Evolutionary conservation across 2,797 vertebrate species (phyloP), one percentile per base, ranked within the genome.

Genomic region (Propithecus perrieri): DNA sequence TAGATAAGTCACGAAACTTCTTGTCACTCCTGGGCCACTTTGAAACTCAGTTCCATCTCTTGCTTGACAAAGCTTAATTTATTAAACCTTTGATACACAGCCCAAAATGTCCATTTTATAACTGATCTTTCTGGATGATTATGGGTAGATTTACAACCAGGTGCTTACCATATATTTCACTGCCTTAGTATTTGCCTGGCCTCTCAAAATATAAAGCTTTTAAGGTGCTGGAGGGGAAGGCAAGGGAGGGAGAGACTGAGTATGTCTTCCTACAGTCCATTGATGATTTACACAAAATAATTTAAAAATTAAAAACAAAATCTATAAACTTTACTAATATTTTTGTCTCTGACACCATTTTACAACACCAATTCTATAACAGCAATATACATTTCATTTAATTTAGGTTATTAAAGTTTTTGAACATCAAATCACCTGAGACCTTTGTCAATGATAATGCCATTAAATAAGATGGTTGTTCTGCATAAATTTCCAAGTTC

Each of bases 141-240:
- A 93, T 89, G 71, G n/a, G 76, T 85, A 89, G 57, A 97, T 96
- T 97, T 96, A 96, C 30, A 96, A 85, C 75, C 26, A 94, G 11
- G 55, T 89, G 43, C 46, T 91, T 86, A 85, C 24, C 63, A 59
- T 67, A 41, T 93, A 89, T 91, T 69, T 94, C 30, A 61, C 53
- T 80, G 15, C 57, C 90, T 83, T 76, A 76, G 20, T 76, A 88
- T 94, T 96, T 95, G 17, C 74, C 87, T 92, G 48, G 41, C 43
- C 78, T 94, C 96, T 92, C 74, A 89, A 96, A 97, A 97, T 93
- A 53, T 91, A 91, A 97, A 61, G 81, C 33, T 96, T 96, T 96
- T 53, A 53, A 80, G 15, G 4, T 1, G 41, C 59, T 4, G 30
- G 53, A 33, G 7, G 22, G 78, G 3, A 28, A 14, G 0, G 50